Evolutionary conservation across 1,140 invertebrate genomes (phyloP), one percentile per base, ranked within the genome.

Genomic region (Sitobion miscanthi): DNA sequence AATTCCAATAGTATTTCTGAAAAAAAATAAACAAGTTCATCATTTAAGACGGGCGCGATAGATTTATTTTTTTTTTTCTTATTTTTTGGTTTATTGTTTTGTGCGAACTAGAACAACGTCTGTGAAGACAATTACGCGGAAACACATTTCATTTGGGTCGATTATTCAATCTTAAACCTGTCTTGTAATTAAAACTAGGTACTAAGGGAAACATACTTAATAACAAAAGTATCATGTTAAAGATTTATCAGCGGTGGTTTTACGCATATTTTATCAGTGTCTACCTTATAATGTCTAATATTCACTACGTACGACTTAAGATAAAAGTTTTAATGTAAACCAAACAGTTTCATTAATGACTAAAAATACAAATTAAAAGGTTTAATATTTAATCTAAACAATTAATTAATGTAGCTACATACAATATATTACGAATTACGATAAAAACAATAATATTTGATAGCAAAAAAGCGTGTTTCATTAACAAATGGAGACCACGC

Each of bases 1-100:
- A 93, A 30, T 83, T 93, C 91, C 91, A 93, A 57, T 86, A 57
- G 30, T 86, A 93, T 54, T 38, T 85, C 91, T 93, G 52, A 2
- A 86, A 93, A 54, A 91, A 93, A 54, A 92, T 45, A 69, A 45
- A 82, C 35, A 35, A 38, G 35, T 83, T 38, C 5, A 91, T 54
- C 17, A 45, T 30, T 89, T 38, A n/a, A n/a, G n/a, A 49, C 6
- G 52, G 8, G 17, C 9, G 8, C 30, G 30, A 87, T 87, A n/a
- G 17, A 47, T 87, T 25, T 25, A 20, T 57, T 89, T 57, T 6
- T 54, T 6, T 54, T 57, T 54, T 89, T 57, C 5, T 9, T n/a
- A 87, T 21, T n/a, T 49, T n/a, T 49, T 49, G 47, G 42, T 87
- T 35, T n/a, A 49, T n/a, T 38, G 17, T 87, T 49, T n/a, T 20